Conservation (phyloP, 2,888 invertebrate species). For the Polyploca ridens region DNA sequence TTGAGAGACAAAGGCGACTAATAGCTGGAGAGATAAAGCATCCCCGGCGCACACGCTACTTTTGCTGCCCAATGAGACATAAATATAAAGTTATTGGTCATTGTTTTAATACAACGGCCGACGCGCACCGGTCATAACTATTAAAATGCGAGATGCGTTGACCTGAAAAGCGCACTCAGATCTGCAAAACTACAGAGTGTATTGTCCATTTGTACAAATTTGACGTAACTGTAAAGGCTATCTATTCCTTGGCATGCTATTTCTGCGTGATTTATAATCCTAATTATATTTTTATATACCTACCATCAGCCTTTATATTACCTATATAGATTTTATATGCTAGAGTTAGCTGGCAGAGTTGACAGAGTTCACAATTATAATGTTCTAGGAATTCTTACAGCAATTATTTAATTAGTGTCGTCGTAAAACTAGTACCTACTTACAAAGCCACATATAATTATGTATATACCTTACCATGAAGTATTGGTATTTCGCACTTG, state of each 20-base stretch:
- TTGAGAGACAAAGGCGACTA: slow-evolving; percentile 29
- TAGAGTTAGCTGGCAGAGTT: slow-evolving; percentile 4
- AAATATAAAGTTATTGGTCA: slow-evolving; percentile 77
- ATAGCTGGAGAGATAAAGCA: slow-evolving; percentile 47
- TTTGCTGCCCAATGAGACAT: slow-evolving; percentile 65
- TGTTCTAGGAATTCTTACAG: slow-evolving; percentile 30
- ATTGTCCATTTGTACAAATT: slow-evolving; percentile 35
- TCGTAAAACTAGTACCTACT: slow-evolving; percentile 47
- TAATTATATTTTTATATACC: not conserved
- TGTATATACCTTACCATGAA: slow-evolving; percentile 30
- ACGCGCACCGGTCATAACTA: slow-evolving; percentile 61
- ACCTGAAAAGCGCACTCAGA: slow-evolving; percentile 56
- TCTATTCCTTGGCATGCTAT: not conserved
- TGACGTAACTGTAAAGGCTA: slow-evolving; percentile 18
- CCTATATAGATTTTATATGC: not conserved
- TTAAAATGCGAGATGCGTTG: slow-evolving; percentile 69
- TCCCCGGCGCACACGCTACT: slow-evolving; percentile 43
- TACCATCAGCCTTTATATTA: not conserved
- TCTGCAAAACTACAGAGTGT: slow-evolving; percentile 40
- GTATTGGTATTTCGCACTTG: slow-evolving; percentile 46
- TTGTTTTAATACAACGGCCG: slow-evolving; percentile 75
- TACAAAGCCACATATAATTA: slow-evolving; percentile 42
- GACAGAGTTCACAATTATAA: slow-evolving; percentile 25
- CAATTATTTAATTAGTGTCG: slow-evolving; percentile 50
- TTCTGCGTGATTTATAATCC: not conserved